These are phyloP conservation scores for Trichonephila clavata DNA, from an alignment of 1,140 invertebrate species.

Conservation along the genomic window DNA sequence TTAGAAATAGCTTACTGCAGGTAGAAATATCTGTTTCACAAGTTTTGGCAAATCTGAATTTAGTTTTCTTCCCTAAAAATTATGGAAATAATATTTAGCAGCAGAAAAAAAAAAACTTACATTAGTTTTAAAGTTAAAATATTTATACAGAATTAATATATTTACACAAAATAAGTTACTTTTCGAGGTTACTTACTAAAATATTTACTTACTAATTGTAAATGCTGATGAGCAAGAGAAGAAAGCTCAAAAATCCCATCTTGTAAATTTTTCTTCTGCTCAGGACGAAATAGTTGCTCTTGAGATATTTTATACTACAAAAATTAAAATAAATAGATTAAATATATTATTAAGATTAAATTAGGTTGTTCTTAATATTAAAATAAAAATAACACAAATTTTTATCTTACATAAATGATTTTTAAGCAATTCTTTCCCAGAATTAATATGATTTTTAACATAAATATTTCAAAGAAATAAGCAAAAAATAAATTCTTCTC, in stretches of 20 bases:
- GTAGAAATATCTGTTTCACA: slow-evolving; percentile 83
- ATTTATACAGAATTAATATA: too few species aligned
- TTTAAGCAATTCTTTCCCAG: too few species aligned
- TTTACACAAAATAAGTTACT: too few species aligned
- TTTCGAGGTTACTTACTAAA: neutral
- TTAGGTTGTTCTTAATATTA: too few species aligned
- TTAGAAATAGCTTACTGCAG: slow-evolving; percentile 62
- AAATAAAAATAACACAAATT: too few species aligned
- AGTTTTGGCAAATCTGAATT: slow-evolving; percentile 84
- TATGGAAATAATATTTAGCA: neutral
- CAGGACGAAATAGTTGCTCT: slow-evolving; percentile 84
- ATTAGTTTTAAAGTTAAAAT: neutral
- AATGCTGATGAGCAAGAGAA: slow-evolving; percentile 88
- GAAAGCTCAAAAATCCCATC: slow-evolving; percentile 91
- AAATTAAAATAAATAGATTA: neutral
- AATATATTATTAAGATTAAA: too few species aligned
- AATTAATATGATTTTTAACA: too few species aligned
- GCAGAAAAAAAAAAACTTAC: neutral
- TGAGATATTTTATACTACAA: slow-evolving; percentile 77
- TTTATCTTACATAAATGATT: too few species aligned
- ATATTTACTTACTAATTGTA: slow-evolving; percentile 86
- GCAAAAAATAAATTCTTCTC: too few species aligned
- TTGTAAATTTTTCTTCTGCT: slow-evolving; percentile 85
- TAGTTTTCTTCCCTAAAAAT: slow-evolving; percentile 85
- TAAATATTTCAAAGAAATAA: too few species aligned